Conservation (phyloP, 2,797 vertebrate species). For the Propithecus perrieri region DNA sequence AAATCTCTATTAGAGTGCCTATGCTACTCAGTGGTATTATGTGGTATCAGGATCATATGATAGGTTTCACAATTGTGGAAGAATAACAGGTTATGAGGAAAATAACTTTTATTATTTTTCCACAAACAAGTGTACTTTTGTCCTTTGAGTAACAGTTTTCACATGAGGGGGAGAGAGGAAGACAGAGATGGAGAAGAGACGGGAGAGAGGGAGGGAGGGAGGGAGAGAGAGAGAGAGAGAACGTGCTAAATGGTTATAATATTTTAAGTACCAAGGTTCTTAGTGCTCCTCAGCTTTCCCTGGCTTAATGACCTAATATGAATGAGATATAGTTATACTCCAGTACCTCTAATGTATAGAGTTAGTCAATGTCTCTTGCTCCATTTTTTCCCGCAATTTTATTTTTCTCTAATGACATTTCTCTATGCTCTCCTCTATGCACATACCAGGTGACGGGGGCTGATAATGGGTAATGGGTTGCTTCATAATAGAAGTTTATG, state of each 20-base stretch:
- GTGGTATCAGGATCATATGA: background rate
- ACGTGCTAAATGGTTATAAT: background rate
- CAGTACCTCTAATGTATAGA: slow-evolving; percentile 52
- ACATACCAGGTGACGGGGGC: background rate
- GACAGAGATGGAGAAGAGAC: background rate
- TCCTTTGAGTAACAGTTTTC: slow-evolving; percentile 43
- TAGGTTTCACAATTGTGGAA: slow-evolving; percentile 14
- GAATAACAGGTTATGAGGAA: background rate
- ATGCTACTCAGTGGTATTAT: background rate
- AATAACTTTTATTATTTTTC: background rate
- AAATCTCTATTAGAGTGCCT: background rate
- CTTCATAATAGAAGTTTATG: slow-evolving; percentile 53
- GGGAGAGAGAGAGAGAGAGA: background rate
- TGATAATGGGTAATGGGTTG: slow-evolving; percentile 57
- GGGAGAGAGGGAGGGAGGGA: background rate
- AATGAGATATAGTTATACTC: slow-evolving; percentile 11
- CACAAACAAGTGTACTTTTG: slow-evolving; percentile 35
- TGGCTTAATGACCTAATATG: slow-evolving; percentile 32
- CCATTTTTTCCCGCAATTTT: slow-evolving; percentile 50
- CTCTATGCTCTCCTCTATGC: slow-evolving; percentile 62
- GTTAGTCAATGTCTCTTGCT: slow-evolving; percentile 36
- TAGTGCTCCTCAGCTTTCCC: background rate
- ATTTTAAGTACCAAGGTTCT: background rate
- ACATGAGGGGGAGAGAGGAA: background rate
- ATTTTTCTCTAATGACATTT: slow-evolving; percentile 71